Base-by-base conservation (phyloP, 2,797 vertebrate species). In the Hypotaenidia okinawae region DNA sequence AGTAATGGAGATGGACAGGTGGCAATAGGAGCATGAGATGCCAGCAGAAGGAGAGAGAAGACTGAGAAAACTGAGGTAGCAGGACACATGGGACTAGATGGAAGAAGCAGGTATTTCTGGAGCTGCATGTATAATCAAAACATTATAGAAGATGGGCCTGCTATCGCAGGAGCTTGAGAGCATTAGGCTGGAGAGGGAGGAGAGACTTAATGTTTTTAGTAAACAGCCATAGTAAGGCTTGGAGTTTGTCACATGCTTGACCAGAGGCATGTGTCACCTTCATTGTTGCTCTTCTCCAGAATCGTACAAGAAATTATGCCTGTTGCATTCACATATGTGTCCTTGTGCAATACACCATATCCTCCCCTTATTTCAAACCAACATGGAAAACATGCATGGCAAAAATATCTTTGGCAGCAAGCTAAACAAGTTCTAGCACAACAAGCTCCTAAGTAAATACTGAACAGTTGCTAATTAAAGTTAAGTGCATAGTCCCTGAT, bases 391-490 rank as follows among this genome's bases (percentile, higher is more conserved):
- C 32, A 28, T 7, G 18, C 18, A 3, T 64, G 66, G 49, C 72
- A 92, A 89, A 91, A 80, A 80, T 90, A 80, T 51, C 32, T 74
- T 75, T 75, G 79, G 86, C 84, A 86, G n/a, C 27, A 68, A 82
- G 62, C 66, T 87, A 75, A 92, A 49, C 39, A 64, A 78, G 15
- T 51, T 78, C 16, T 55, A 77, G 49, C 32, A 66, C 78, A 75
- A 84, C 33, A 81, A 85, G 19, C 41, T 91, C 35, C 73, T 11
- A 45, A 85, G 75, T 83, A 94, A 94, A 91, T 70, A 75, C 79
- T 78, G 77, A 96, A 72, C 68, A 84, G 68, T 84, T 95, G 81
- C 85, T 97, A 88, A 96, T 96, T 94, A 91, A 93, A 93, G 76
- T 83, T 88, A 43, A 91, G 74, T 70, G 37, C 18, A 11, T 76